phyloP scores from a whole-genome alignment of 2,113 vertebrate species.

The Cyprinodon brontotheroides region DNA sequence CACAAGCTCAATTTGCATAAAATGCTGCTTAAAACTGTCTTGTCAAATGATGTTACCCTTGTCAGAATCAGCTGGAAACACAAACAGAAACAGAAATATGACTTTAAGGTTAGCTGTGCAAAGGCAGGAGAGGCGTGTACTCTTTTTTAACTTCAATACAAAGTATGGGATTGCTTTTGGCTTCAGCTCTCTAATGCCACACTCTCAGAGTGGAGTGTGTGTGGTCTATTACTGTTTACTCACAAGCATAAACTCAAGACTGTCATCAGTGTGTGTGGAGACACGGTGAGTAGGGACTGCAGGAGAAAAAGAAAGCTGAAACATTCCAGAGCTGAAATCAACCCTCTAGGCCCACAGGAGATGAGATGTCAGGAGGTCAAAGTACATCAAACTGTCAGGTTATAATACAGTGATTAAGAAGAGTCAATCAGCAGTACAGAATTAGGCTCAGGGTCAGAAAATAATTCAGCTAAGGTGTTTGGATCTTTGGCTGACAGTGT shows the following conservation, averaged over 20 bases:
- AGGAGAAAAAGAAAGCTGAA: constrained; percentile 10
- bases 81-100: constrained; percentile 11
- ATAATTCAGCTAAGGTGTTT: constrained; percentile 1
- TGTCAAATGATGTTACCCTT: constrained; percentile 36
- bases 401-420: constrained; percentile 51
- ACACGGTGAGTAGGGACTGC: constrained; percentile 3
- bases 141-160: constrained; percentile 18
- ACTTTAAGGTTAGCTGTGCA: constrained; percentile 5
- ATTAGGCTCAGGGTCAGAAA: constrained; percentile 39
- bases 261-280: constrained; percentile 4
- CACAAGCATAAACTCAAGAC: constrained; percentile 18
- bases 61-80: constrained; percentile 27
- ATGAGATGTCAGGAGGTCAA: constrained; percentile 29
- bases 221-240: constrained; percentile 20
- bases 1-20: constrained; percentile 55
- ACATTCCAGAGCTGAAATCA: constrained; percentile 40
- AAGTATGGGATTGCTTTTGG: constrained; percentile 28
- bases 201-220: not conserved
- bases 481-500: constrained; percentile 6
- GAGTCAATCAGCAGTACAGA: constrained; percentile 51
- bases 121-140: constrained; percentile 5
- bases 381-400: constrained; percentile 32
- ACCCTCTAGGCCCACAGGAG: constrained; percentile 22
- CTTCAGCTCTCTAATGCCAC: constrained; percentile 16
- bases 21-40: constrained; percentile 36